These are phyloP conservation scores for Amazona ochrocephala DNA, from an alignment of 2,797 vertebrate genomes.

Conservation along the genomic window DNA sequence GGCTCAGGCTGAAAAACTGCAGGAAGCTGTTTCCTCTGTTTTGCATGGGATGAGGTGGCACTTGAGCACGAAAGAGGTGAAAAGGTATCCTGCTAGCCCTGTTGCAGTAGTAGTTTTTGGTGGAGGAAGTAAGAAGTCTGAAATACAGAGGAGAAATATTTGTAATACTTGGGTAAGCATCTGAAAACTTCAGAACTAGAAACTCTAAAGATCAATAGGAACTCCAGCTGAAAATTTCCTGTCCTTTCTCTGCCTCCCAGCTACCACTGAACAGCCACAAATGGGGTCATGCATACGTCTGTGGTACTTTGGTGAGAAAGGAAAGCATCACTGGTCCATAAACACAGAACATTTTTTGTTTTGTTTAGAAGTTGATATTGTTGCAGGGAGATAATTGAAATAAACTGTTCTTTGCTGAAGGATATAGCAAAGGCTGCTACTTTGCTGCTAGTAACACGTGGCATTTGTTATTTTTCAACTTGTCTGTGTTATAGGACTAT, in stretches of 20 bases:
- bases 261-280: neutral
- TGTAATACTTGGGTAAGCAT: neutral
- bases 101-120: neutral
- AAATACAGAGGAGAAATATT: neutral
- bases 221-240: neutral
- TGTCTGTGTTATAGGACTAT: neutral
- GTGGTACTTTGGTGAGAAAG: neutral
- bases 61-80: neutral
- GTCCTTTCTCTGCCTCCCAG: neutral
- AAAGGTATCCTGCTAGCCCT: neutral
- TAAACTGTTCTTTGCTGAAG: neutral
- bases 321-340: neutral
- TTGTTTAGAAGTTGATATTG: neutral
- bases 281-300: neutral
- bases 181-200: neutral
- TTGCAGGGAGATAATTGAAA: neutral
- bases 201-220: neutral
- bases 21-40: neutral
- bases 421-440: neutral
- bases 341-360: neutral
- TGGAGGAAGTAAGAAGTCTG: neutral
- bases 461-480: neutral
- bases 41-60: neutral
- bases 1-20: neutral
- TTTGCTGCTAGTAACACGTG: neutral